Base-by-base conservation (phyloP, 2,113 vertebrate species). In the Apaloderma vittatum region DNA sequence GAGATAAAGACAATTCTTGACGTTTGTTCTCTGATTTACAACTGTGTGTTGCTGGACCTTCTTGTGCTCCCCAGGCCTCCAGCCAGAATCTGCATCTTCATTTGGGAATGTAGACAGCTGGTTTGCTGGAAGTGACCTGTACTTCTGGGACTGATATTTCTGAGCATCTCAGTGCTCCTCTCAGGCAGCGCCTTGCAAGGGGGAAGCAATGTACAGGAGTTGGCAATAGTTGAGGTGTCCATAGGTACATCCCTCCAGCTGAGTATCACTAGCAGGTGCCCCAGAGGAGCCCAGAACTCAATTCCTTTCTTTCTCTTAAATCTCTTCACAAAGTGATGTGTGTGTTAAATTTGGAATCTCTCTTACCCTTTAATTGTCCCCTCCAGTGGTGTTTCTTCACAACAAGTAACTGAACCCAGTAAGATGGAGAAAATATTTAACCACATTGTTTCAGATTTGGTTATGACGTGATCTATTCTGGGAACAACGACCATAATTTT, bases 381-480 rank as follows among this genome's bases (percentile, higher is more conserved):
- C 23, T 75, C 29, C 16, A 15, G 2, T 8, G 37, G n/a, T 67
- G 57, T 55, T 86, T 91, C 36, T 89, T 70, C 68, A 51, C 27
- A 40, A 58, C 8, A 46, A 43, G 15, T 22, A 62, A 8, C 30
- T 67, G 61, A 68, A 15, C 5, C 11, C 1, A 2, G 16, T 2
- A 32, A 71, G 65, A 8, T 18, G 59, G 37, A 88, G 77, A 86
- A 76, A 95, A 93, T 70, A 65, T 66, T 88, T 70, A 79, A 90
- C 67, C 4, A 3, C n/a, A 0, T 23, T 58, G 36, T 45, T 93
- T n/a, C 66, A 46, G 83, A 9, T 46, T 43, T 48, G 63, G 37
- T 91, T 32, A 54, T 11, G 9, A 54, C 11, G 4, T 51, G 52
- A 29, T 82, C 92, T 94, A 62, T 96, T 92, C 85, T 88, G 70